phyloP scores from a whole-genome alignment of 2,113 vertebrate genomes.

The Coryphaenoides rupestris region DNA sequence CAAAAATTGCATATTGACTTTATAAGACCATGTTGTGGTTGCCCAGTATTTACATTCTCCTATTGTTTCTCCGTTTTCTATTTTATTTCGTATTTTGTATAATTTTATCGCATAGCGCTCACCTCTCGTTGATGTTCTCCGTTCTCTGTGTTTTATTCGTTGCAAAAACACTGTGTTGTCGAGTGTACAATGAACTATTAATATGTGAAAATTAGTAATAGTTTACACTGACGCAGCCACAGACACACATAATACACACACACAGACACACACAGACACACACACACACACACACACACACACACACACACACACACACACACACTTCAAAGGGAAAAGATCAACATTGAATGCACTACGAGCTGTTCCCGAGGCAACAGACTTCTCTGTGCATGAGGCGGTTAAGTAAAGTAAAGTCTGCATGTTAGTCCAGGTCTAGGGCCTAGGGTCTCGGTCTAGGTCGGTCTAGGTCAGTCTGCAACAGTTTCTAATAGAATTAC shows the following conservation, averaged over 20 bases:
- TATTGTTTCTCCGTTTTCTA: slow-evolving; percentile 15
- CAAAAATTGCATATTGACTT: neutral
- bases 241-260: neutral
- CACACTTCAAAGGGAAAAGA: slow-evolving; percentile 48
- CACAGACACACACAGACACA: neutral
- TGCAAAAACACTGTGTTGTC: slow-evolving; percentile 61
- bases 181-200: slow-evolving; percentile 55
- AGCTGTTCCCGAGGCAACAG: slow-evolving; percentile 58
- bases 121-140: slow-evolving; percentile 43
- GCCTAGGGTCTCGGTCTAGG: too few relatives aligned
- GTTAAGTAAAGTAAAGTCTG: slow-evolving; percentile 48
- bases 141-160: slow-evolving; percentile 55
- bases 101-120: slow-evolving; percentile 53
- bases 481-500: slow-evolving; percentile 33
- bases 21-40: slow-evolving; percentile 4
- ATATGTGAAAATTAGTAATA: slow-evolving; percentile 56
- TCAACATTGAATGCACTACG: slow-evolving; percentile 63
- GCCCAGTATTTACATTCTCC: slow-evolving; percentile 20
- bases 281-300: slow-evolving; percentile 5
- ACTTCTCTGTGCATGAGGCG: slow-evolving; percentile 62
- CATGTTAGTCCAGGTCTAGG: slow-evolving; percentile 67
- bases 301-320: neutral
- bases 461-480: slow-evolving; percentile 54
- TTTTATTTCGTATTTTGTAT: slow-evolving; percentile 48
- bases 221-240: slow-evolving; percentile 42